Conservation (phyloP, 2,888 invertebrate species). For the Apotomis turbidana region DNA sequence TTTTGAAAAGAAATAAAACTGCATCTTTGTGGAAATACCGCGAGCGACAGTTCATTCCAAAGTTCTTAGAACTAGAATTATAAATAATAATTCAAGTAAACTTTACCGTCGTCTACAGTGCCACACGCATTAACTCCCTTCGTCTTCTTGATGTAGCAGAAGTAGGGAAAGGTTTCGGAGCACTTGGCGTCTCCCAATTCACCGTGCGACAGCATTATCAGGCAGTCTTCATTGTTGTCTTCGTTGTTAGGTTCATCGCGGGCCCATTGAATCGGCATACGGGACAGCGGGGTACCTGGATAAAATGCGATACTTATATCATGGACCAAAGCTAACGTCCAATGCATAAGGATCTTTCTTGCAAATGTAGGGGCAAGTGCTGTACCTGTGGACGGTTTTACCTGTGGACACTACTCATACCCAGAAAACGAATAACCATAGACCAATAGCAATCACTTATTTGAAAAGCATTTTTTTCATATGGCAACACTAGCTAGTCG, state of each 20-base stretch:
- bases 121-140: constrained; percentile 48
- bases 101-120: constrained; percentile 51
- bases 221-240: constrained; percentile 51
- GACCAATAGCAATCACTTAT: no score
- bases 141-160: constrained; percentile 50
- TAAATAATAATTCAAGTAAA: neutral
- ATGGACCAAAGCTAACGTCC: neutral
- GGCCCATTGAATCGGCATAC: constrained; percentile 51
- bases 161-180: constrained; percentile 49
- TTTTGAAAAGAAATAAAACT: no score
- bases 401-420: no score
- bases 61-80: no score
- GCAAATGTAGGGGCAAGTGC: no score
- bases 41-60: no score
- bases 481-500: no score
- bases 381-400: no score
- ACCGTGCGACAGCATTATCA: constrained; percentile 49
- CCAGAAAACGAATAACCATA: no score
- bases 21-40: no score
- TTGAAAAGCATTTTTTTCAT: no score
- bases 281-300: constrained; percentile 51
- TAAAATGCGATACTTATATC: neutral
- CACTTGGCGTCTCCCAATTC: constrained; percentile 52
- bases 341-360: neutral
- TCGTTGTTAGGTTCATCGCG: constrained; percentile 50